Percentiles rank a stretch among this genome's conserved stretches.
Conservation (phyloP, 1,140 invertebrate genomes). For the Polyergus mexicanus region DNA sequence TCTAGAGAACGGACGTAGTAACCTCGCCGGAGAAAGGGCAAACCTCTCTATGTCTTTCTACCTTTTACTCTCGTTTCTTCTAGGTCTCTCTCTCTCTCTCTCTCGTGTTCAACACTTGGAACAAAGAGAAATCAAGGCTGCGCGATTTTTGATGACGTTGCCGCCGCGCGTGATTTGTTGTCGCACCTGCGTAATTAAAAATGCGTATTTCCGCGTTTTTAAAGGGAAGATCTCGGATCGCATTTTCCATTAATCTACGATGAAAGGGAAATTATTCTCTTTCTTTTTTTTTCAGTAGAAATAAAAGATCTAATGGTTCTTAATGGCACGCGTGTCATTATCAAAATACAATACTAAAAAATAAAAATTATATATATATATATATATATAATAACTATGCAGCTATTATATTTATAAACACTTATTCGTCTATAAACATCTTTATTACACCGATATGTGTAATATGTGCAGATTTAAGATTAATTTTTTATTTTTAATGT, state of each 20-base stretch:
- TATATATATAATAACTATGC: no score
- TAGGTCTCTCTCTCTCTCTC: not conserved
- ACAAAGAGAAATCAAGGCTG: conserved; percentile 40
- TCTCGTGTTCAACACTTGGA: not conserved
- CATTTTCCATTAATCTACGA: not conserved
- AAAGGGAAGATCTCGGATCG: not conserved
- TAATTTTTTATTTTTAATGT: not conserved
- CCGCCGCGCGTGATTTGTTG: not conserved
- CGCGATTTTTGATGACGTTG: conserved; percentile 27
- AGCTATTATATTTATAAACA: no score
- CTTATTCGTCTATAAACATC: no score
- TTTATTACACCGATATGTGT: no score
- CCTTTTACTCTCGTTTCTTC: not conserved
- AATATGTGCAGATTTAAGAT: not conserved
- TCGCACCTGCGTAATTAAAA: conserved; percentile 39
- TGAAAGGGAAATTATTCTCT: not conserved
- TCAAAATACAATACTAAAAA: no score
- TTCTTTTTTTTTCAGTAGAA: not conserved
- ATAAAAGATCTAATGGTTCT: not conserved
- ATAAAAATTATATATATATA: no score
- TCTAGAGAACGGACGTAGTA: conserved; percentile 70
- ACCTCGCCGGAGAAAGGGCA: conserved; percentile 54
- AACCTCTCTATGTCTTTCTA: not conserved
- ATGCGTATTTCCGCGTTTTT: conserved; percentile 13
- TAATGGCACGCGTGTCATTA: not conserved